phyloP scores from a whole-genome alignment of 2,797 vertebrate genomes.

The Bovichtus variegatus region DNA sequence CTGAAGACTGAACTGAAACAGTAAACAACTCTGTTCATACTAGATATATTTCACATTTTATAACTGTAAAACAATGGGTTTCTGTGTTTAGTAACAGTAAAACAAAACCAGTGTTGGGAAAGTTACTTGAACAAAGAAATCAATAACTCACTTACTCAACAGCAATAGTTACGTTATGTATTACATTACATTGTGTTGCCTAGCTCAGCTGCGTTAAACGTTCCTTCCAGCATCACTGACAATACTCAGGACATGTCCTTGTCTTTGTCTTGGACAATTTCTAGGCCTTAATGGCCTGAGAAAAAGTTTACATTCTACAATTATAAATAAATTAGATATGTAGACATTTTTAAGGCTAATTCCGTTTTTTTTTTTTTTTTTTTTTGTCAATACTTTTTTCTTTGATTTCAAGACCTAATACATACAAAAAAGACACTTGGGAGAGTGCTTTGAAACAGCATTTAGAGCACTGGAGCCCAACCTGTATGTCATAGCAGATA shows the following conservation, averaged over 20 bases:
- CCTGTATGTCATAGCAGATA: too few species aligned
- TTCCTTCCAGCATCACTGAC: too few species aligned
- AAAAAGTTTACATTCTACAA: not conserved
- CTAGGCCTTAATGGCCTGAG: not conserved
- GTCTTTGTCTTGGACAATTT: not conserved
- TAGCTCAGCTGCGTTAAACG: too few species aligned
- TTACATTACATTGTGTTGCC: too few species aligned
- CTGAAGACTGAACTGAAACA: not conserved
- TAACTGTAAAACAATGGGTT: not conserved
- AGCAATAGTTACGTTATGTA: not conserved
- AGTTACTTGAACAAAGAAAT: not conserved
- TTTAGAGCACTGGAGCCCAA: too few species aligned
- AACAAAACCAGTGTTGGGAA: not conserved
- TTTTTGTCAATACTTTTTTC: not conserved
- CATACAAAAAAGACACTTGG: not conserved
- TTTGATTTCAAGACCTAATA: too few species aligned
- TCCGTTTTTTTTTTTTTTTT: not conserved
- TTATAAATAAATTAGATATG: not conserved
- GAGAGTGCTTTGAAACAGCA: too few species aligned
- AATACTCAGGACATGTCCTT: not conserved
- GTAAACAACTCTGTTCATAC: not conserved
- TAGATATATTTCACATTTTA: not conserved
- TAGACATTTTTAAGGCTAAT: not conserved
- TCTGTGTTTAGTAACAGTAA: not conserved
- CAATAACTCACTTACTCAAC: not conserved